Evolutionary conservation across 2,888 invertebrate genomes (phyloP).

Genomic region (Spicauda simplicius): DNA sequence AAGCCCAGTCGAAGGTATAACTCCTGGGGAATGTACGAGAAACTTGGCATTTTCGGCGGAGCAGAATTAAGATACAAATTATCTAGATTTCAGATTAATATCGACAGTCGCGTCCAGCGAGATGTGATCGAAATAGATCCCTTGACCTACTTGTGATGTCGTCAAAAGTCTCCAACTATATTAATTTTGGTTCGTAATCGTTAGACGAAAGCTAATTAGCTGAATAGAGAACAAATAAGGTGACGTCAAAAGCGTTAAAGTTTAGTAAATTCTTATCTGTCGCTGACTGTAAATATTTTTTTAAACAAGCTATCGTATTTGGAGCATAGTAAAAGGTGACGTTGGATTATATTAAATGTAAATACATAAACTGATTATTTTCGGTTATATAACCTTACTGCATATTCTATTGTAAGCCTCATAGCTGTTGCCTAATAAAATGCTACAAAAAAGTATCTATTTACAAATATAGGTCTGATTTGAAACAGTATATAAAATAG

Average conservation of each 20-base stretch:
- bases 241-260: constrained; percentile 13
- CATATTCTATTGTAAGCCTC: no score
- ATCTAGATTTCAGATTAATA: constrained; percentile 16
- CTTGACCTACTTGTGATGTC: constrained; percentile 26
- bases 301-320: not conserved
- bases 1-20: constrained; percentile 3
- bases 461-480: not conserved
- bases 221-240: constrained; percentile 20
- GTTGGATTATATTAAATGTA: not conserved
- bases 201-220: constrained; percentile 31
- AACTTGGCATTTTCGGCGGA: not conserved
- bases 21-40: not conserved
- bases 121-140: constrained; percentile 34
- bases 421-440: no score
- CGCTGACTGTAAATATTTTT: not conserved
- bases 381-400: no score
- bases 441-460: not conserved
- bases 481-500: not conserved
- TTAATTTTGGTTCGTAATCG: constrained; percentile 20
- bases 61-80: constrained; percentile 5
- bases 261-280: constrained; percentile 3
- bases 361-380: no score
- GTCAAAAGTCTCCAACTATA: constrained; percentile 11
- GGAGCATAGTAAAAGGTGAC: not conserved
- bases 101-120: constrained; percentile 21